Conservation (phyloP, 2,113 vertebrate species). For the Callionymus lyra region DNA sequence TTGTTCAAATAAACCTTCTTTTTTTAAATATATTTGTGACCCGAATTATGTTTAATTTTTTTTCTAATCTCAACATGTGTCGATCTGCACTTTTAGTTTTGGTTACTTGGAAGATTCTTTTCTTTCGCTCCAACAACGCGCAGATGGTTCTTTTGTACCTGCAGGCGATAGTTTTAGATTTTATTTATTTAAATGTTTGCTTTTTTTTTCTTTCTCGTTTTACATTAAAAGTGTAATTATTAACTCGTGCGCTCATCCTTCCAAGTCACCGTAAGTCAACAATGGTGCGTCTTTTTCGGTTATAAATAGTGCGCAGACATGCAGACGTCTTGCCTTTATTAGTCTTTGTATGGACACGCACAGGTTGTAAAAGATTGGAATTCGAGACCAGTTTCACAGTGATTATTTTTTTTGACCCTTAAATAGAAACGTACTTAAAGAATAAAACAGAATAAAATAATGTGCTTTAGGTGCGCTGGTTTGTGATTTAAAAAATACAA, state of each 20-base stretch:
- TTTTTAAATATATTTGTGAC: too few species aligned
- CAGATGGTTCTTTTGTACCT: slow-evolving; percentile 60
- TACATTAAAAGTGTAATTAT: slow-evolving; percentile 22
- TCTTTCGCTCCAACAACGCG: slow-evolving; percentile 17
- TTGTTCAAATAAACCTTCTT: too few species aligned
- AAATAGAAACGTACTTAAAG: too few species aligned
- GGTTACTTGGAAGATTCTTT: slow-evolving; percentile 1
- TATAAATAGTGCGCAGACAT: slow-evolving; percentile 9
- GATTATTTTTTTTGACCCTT: too few species aligned
- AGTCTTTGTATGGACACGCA: slow-evolving; percentile 27
- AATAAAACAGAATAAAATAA: too few species aligned
- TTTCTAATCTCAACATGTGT: too few species aligned
- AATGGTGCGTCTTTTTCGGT: slow-evolving; percentile 12
- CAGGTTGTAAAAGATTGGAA: slow-evolving; percentile 23
- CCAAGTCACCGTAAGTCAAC: slow-evolving; percentile 20
- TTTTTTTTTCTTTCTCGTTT: slow-evolving; percentile 39
- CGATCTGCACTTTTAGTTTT: too few species aligned
- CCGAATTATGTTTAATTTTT: too few species aligned
- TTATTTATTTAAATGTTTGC: too few species aligned
- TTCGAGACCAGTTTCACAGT: slow-evolving; percentile 15
- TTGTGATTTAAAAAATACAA: too few species aligned
- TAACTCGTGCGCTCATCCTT: slow-evolving; percentile 4
- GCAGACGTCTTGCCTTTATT: slow-evolving; percentile 22
- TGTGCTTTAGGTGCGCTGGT: too few species aligned
- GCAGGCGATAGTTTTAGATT: slow-evolving; percentile 30